A percentile compares a stretch with the other conserved stretches of the same genome.
phyloP scores from a whole-genome alignment of 2,888 invertebrate genomes.

The Thymelicus sylvestris region DNA sequence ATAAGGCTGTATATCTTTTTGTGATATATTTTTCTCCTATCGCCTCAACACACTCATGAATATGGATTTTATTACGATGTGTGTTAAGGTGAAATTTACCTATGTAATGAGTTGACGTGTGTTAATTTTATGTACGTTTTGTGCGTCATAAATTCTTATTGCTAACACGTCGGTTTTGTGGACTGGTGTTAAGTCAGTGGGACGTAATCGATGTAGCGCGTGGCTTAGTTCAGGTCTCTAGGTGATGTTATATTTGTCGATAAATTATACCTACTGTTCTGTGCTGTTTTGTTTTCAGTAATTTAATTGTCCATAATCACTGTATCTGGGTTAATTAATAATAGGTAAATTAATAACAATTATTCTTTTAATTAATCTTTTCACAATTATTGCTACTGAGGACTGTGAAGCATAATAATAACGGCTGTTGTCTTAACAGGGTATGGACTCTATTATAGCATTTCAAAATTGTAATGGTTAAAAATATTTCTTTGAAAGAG shows the following conservation, averaged over 20 bases:
- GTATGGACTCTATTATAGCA: too few relatives aligned
- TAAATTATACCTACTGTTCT: background rate
- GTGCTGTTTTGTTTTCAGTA: too few relatives aligned
- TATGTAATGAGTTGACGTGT: constrained; percentile 8
- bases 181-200: constrained; percentile 25
- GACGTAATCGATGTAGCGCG: constrained; percentile 28
- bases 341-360: too few relatives aligned
- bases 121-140: constrained; percentile 16
- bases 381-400: too few relatives aligned
- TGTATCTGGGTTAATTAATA: too few relatives aligned
- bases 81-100: constrained; percentile 1
- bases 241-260: background rate
- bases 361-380: too few relatives aligned
- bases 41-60: background rate
- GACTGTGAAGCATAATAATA: too few relatives aligned
- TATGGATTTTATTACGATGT: constrained; percentile 1
- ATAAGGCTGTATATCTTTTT: constrained; percentile 9
- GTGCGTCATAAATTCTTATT: constrained; percentile 27
- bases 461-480: too few relatives aligned
- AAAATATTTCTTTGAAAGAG: too few relatives aligned
- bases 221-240: too few relatives aligned
- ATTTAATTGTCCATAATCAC: too few relatives aligned
- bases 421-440: too few relatives aligned
- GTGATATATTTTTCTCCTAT: background rate
- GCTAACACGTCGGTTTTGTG: constrained; percentile 33